These are phyloP conservation scores for Arctopsyche grandis DNA, from an alignment of 1,140 invertebrate genomes.

Conservation along the genomic window DNA sequence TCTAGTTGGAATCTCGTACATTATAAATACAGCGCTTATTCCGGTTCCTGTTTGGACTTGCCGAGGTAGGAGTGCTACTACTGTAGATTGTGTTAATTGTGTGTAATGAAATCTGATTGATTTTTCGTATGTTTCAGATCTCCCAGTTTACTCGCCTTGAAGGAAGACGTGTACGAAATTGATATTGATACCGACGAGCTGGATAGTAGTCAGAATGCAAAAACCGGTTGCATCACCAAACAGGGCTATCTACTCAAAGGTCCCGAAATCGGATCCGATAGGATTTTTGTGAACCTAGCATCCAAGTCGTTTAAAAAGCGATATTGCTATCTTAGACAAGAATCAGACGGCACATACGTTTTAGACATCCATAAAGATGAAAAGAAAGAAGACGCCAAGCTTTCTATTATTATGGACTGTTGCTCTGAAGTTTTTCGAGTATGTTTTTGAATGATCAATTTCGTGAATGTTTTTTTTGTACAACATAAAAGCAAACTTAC, in stretches of 20 bases:
- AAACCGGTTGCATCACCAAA: conserved; percentile 81
- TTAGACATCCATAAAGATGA: conserved; percentile 94
- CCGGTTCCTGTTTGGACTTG: conserved; percentile 84
- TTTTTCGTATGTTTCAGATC: conserved; percentile 62
- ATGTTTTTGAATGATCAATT: conserved; percentile 53
- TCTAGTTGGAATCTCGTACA: conserved; percentile 88
- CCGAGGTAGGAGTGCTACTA: conserved; percentile 73
- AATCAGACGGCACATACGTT: conserved; percentile 90
- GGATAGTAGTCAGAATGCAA: conserved; percentile 76
- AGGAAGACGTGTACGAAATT: conserved; percentile 87
- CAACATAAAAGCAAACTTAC: too few species aligned
- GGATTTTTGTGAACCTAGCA: conserved; percentile 86
- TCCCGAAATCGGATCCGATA: conserved; percentile 83
- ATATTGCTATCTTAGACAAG: conserved; percentile 88
- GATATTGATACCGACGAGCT: conserved; percentile 86
- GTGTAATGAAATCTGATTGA: neutral
- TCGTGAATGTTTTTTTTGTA: too few species aligned
- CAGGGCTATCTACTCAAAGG: conserved; percentile 91
- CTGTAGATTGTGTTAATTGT: neutral
- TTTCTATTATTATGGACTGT: conserved; percentile 93
- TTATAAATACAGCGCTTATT: conserved; percentile 88
- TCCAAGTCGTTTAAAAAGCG: conserved; percentile 91
- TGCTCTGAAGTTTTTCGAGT: conserved; percentile 88
- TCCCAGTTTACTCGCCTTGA: conserved; percentile 71
- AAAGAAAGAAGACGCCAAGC: conserved; percentile 87